Evolutionary conservation across 1,140 invertebrate species (phyloP).

Genomic region (Galendromus occidentalis): DNA sequence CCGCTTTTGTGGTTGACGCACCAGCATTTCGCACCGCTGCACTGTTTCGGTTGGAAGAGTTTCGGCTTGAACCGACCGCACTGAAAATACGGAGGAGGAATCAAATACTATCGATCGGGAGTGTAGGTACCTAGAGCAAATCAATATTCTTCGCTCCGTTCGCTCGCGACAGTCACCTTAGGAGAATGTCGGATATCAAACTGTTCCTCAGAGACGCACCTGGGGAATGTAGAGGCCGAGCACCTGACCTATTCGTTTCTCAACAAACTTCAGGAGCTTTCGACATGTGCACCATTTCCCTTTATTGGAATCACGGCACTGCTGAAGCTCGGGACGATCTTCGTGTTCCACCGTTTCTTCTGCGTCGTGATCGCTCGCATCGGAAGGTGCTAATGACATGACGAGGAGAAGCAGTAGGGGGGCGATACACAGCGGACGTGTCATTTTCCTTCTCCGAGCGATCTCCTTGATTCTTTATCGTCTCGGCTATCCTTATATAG

Average conservation of each 20-base stretch:
- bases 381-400: no score
- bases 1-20: background rate
- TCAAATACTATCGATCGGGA: background rate
- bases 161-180: no score
- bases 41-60: background rate
- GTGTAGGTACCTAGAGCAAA: no score
- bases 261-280: background rate
- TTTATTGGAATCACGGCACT: background rate
- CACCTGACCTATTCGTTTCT: background rate
- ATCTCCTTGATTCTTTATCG: no score
- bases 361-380: background rate
- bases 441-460: no score
- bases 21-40: background rate
- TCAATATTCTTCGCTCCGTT: no score
- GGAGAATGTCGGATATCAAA: no score
- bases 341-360: background rate
- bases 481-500: no score
- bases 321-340: background rate
- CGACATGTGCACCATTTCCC: conserved; percentile 6
- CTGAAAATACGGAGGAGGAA: background rate
- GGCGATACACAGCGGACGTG: no score
- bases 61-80: conserved; percentile 4
- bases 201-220: background rate
- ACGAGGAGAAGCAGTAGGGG: no score
- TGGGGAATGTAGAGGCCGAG: background rate